Evolutionary conservation across 2,113 vertebrate species (phyloP).

Genomic region (Chlamydotis undulata): DNA sequence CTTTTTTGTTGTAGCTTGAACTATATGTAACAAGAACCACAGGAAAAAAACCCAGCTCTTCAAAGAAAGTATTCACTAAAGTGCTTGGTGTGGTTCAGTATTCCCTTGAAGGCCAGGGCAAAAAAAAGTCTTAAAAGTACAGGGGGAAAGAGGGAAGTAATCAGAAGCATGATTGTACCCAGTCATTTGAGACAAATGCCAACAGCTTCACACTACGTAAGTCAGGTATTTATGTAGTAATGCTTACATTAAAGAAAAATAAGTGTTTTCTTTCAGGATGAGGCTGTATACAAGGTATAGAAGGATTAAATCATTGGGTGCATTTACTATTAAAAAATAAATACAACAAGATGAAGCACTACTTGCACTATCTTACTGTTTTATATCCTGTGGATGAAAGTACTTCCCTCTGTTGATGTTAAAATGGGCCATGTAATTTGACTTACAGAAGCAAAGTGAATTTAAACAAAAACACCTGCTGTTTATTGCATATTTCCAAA

Average conservation of each 20-base stretch:
- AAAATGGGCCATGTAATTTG: not conserved
- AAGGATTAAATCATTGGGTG: not conserved
- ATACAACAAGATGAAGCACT: not conserved
- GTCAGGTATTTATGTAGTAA: not conserved
- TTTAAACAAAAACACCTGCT: not conserved
- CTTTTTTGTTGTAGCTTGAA: constrained; percentile 5
- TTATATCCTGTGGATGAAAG: not conserved
- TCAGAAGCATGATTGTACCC: constrained; percentile 28
- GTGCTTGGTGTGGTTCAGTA: not conserved
- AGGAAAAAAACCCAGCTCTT: not conserved
- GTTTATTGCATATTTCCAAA: not conserved
- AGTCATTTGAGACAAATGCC: constrained; percentile 31
- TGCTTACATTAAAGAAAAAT: not conserved
- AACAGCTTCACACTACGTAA: not conserved
- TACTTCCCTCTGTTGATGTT: not conserved
- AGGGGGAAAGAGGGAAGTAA: not conserved
- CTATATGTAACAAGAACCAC: constrained; percentile 7
- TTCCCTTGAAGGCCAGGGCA: not conserved
- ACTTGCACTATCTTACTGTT: not conserved
- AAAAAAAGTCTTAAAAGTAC: not conserved
- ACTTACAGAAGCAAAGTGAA: not conserved
- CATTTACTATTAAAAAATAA: not conserved
- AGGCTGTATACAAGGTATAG: not conserved
- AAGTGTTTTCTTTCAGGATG: not conserved
- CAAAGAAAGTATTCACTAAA: constrained; percentile 19